A percentile compares a stretch with the other conserved stretches of the same genome.
Evolutionary conservation across 2,797 vertebrate species (phyloP).

Genomic region (Dendrocincla fuliginosa): DNA sequence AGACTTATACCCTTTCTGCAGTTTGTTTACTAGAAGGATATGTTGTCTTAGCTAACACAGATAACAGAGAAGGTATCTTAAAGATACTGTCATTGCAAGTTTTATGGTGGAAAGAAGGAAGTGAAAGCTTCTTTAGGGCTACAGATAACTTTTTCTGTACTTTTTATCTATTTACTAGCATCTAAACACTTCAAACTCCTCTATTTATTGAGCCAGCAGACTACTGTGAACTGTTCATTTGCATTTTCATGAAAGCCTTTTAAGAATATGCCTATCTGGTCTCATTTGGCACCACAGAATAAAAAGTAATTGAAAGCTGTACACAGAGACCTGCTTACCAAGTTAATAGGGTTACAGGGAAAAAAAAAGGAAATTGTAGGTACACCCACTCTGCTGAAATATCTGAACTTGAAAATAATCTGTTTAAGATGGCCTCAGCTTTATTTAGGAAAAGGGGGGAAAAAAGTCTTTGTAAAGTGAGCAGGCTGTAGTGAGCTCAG

Average conservation of each 20-base stretch:
- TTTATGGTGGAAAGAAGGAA: constrained; percentile 10
- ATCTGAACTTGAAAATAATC: background rate
- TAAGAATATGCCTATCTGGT: constrained; percentile 33
- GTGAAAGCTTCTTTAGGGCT: background rate
- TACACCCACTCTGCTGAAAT: background rate
- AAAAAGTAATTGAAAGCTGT: constrained; percentile 32
- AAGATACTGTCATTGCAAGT: background rate
- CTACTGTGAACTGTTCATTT: constrained; percentile 31
- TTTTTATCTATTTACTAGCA: background rate
- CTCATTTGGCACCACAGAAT: constrained; percentile 14
- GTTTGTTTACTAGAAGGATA: background rate
- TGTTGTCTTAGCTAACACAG: background rate
- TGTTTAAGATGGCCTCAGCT: background rate
- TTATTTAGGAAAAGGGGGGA: background rate
- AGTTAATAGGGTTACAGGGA: background rate
- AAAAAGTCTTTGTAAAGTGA: background rate
- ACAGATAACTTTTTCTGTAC: background rate
- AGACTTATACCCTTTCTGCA: background rate
- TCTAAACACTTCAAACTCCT: background rate
- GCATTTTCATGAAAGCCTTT: constrained; percentile 44
- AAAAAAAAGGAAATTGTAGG: background rate
- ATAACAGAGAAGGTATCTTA: background rate
- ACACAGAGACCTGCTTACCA: background rate
- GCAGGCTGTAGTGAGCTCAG: background rate
- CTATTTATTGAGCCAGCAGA: constrained; percentile 11